Percentiles rank a stretch among this genome's conserved stretches.
phyloP scores from a whole-genome alignment of 2,888 invertebrate genomes.

The Trissolcus japonicus region DNA sequence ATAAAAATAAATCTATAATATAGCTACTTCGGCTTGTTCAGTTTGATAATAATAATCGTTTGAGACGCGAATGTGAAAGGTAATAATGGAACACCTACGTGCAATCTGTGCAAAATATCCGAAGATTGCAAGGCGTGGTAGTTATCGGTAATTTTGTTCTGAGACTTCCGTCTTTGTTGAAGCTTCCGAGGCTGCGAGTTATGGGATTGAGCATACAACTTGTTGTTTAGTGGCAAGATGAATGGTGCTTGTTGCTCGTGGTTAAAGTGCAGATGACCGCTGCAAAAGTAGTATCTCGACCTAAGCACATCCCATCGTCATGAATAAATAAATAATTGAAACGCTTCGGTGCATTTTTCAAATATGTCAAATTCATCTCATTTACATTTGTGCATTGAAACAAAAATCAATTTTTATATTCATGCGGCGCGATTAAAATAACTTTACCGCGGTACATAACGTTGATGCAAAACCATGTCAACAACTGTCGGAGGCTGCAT shows the following conservation, averaged over 20 bases:
- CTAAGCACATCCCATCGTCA: constrained; percentile 56
- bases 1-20: background rate
- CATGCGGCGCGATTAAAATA: background rate
- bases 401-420: background rate
- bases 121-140: constrained; percentile 59
- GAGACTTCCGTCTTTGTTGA: constrained; percentile 67
- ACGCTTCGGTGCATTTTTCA: constrained; percentile 32
- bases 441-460: constrained; percentile 59
- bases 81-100: constrained; percentile 70
- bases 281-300: constrained; percentile 67
- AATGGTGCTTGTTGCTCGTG: constrained; percentile 75
- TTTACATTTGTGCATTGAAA: background rate
- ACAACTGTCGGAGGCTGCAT: constrained; percentile 55
- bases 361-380: constrained; percentile 36
- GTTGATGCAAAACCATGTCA: constrained; percentile 61
- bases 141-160: constrained; percentile 61
- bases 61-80: no score
- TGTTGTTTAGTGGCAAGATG: constrained; percentile 73
- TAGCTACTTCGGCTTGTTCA: no score
- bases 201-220: constrained; percentile 75
- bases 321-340: constrained; percentile 40
- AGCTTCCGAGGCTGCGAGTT: constrained; percentile 74
- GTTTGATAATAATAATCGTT: no score
- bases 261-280: constrained; percentile 66
- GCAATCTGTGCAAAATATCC: constrained; percentile 79